Percentiles rank a stretch among this genome's conserved stretches.
Conservation (phyloP, 2,888 invertebrate genomes). For the Ormyrus labotus region DNA sequence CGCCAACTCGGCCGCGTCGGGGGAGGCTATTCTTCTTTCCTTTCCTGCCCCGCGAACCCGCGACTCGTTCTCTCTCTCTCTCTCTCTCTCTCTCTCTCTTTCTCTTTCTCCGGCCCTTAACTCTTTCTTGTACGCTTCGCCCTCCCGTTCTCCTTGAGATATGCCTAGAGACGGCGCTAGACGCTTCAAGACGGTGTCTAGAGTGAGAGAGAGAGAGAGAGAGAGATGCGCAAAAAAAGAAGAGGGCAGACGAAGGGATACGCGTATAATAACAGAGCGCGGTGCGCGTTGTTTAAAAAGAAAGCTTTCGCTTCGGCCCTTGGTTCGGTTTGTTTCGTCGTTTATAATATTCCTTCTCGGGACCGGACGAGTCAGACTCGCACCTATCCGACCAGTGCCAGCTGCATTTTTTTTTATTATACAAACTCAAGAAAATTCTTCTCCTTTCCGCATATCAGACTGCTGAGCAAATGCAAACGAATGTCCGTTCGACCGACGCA, state of each 20-base stretch:
- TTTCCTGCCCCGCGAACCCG: slow-evolving; percentile 60
- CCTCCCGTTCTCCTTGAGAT: slow-evolving; percentile 26
- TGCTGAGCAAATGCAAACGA: no score
- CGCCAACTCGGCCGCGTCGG: slow-evolving; percentile 57
- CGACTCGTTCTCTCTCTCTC: slow-evolving; percentile 60
- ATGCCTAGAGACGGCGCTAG: slow-evolving; percentile 5
- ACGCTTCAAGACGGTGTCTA: no score
- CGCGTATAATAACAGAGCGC: slow-evolving; percentile 74
- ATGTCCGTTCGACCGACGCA: no score
- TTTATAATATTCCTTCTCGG: slow-evolving; percentile 17
- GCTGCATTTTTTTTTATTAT: no score
- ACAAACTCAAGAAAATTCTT: no score
- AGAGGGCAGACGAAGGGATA: slow-evolving; percentile 58
- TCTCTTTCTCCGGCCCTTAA: slow-evolving; percentile 38
- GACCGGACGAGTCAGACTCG: no score
- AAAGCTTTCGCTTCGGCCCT: slow-evolving; percentile 14
- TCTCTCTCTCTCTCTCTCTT: slow-evolving; percentile 55
- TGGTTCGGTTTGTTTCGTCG: slow-evolving; percentile 45
- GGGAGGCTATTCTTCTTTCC: slow-evolving; percentile 74
- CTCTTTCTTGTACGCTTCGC: slow-evolving; percentile 36
- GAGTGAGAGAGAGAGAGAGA: slow-evolving; percentile 30
- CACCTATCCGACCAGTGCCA: no score
- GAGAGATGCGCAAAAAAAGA: slow-evolving; percentile 55
- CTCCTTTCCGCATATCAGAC: no score
- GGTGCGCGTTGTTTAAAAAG: slow-evolving; percentile 37